These are phyloP conservation scores for Gallinago nigripennis DNA, from an alignment of 2,797 vertebrate genomes.

Conservation along the genomic window DNA sequence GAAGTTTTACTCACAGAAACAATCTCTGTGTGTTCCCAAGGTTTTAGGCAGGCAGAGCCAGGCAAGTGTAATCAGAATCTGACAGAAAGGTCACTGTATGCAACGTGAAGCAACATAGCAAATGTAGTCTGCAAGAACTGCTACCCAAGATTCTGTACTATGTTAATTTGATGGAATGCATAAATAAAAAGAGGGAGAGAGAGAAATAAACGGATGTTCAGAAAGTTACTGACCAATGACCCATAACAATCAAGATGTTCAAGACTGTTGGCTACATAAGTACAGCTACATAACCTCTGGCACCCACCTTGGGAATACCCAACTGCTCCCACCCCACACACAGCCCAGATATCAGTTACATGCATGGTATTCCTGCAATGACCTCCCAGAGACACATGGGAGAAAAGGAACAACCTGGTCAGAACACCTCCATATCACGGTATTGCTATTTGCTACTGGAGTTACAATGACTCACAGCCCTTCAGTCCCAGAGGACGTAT, in stretches of 20 bases:
- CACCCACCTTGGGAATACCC: background rate
- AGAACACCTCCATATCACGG: background rate
- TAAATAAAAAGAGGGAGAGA: background rate
- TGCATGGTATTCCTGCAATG: background rate
- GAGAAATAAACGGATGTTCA: background rate
- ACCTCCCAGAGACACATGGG: background rate
- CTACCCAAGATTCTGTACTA: background rate
- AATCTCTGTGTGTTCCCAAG: background rate
- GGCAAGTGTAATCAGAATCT: background rate
- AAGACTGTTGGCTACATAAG: background rate
- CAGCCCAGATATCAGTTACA: background rate
- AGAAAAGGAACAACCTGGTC: background rate
- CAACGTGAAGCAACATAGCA: background rate
- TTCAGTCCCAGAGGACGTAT: background rate
- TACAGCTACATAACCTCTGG: background rate
- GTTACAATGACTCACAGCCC: background rate
- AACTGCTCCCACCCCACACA: background rate
- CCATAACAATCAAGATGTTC: background rate
- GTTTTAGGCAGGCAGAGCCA: background rate
- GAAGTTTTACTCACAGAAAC: background rate
- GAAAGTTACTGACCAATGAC: background rate
- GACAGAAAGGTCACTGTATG: background rate
- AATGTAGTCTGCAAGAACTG: background rate
- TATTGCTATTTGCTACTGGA: background rate
- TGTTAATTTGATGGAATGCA: background rate